Evolutionary conservation across 2,113 vertebrate genomes (phyloP).

Genomic region (Abramis brama): DNA sequence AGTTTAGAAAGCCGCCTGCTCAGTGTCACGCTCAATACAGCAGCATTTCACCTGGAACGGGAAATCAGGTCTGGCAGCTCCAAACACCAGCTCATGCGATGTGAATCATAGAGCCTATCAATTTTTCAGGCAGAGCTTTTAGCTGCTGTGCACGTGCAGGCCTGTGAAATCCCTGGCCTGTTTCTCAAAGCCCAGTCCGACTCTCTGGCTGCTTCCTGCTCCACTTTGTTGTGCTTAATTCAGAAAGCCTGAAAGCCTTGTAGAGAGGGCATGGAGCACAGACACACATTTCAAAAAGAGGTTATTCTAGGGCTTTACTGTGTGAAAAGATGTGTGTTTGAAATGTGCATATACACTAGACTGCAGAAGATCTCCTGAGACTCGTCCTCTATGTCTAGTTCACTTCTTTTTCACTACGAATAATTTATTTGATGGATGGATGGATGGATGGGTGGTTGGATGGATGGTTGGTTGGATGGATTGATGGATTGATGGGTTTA

Average conservation of each 20-base stretch:
- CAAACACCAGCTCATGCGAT: slow-evolving; percentile 4
- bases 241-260: slow-evolving; percentile 43
- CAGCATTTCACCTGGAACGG: not conserved
- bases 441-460: too few relatives aligned
- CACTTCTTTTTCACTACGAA: not conserved
- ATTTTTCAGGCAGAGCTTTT: slow-evolving; percentile 66
- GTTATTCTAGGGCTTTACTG: slow-evolving; percentile 43
- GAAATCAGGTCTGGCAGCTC: not conserved
- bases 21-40: not conserved
- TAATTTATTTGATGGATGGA: not conserved
- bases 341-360: not conserved
- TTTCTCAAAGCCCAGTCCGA: not conserved
- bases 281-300: slow-evolving; percentile 25
- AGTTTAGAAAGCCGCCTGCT: slow-evolving; percentile 5
- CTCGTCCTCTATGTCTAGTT: not conserved
- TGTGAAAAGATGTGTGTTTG: slow-evolving; percentile 21
- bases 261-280: slow-evolving; percentile 49
- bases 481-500: too few relatives aligned
- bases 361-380: not conserved
- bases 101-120: slow-evolving; percentile 55
- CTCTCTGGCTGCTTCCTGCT: slow-evolving; percentile 28
- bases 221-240: slow-evolving; percentile 62
- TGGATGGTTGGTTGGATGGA: too few relatives aligned
- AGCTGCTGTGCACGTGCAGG: not conserved
- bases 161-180: slow-evolving; percentile 1